Conservation (phyloP, 2,888 invertebrate species). For the Zele albiditarsus region DNA sequence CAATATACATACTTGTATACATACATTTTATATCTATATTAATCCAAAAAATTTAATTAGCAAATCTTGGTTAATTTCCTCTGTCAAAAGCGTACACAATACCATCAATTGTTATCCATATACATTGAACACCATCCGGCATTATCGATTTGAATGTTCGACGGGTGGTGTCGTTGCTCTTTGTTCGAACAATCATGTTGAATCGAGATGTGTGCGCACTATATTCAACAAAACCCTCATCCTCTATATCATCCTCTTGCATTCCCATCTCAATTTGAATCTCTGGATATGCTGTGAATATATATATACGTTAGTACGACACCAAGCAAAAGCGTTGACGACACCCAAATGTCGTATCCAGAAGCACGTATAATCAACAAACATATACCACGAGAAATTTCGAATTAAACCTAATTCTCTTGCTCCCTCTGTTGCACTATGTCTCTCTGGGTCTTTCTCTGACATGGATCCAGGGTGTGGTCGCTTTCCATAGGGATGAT, state of each 20-base stretch:
- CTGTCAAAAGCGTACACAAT: slow-evolving; percentile 2
- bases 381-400: neutral
- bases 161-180: slow-evolving; percentile 16
- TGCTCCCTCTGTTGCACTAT: neutral
- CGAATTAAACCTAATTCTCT: neutral
- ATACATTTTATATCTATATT: neutral
- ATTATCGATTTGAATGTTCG: slow-evolving; percentile 36
- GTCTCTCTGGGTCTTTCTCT: neutral
- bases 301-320: slow-evolving; percentile 11
- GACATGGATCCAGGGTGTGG: slow-evolving; percentile 14
- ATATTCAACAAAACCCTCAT: neutral
- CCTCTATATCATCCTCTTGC: slow-evolving; percentile 19
- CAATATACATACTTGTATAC: neutral
- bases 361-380: slow-evolving; percentile 10
- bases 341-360: slow-evolving; percentile 10
- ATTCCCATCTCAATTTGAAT: neutral
- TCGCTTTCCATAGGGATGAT: slow-evolving; percentile 14
- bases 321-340: slow-evolving; percentile 10
- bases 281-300: neutral
- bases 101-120: slow-evolving; percentile 36
- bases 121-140: slow-evolving; percentile 25
- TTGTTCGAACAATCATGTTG: slow-evolving; percentile 48
- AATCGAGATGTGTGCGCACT: slow-evolving; percentile 32
- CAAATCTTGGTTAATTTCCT: slow-evolving; percentile 42
- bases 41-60: slow-evolving; percentile 39